Conservation (phyloP, 2,888 invertebrate genomes). For the Acrocera orbiculus region DNA sequence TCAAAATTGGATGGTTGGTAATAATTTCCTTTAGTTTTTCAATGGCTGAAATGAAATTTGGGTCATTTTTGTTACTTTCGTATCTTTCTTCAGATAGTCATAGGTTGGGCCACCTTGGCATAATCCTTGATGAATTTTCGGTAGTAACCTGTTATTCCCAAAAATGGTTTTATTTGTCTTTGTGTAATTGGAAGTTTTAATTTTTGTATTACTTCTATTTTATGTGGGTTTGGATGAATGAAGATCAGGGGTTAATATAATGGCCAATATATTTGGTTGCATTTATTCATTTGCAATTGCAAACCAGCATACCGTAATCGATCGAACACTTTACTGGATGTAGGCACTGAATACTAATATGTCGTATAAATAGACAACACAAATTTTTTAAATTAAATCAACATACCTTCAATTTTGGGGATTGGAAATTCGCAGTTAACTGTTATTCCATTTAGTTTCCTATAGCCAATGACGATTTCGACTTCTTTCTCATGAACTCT, state of each 20-base stretch:
- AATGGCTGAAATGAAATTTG: conserved; percentile 7
- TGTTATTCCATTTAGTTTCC: too few relatives aligned
- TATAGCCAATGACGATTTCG: too few relatives aligned
- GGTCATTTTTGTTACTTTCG: conserved; percentile 5
- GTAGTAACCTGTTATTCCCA: conserved; percentile 14
- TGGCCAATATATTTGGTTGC: conserved; percentile 11
- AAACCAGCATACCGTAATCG: not conserved
- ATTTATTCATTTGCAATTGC: conserved; percentile 8
- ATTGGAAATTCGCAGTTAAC: too few relatives aligned
- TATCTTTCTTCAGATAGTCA: conserved; percentile 9
- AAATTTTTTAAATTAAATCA: conserved; percentile 14
- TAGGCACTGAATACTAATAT: conserved; percentile 5
- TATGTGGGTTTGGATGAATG: conserved; percentile 15
- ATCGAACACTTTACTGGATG: conserved; percentile 15
- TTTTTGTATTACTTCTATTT: conserved; percentile 12
- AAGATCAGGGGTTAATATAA: too few relatives aligned
- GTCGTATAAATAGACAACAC: conserved; percentile 8
- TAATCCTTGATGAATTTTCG: conserved; percentile 14
- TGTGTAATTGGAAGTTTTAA: conserved; percentile 1
- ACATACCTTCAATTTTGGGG: too few relatives aligned
- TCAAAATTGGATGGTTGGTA: conserved; percentile 4
- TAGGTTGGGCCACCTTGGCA: conserved; percentile 10
- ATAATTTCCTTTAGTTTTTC: conserved; percentile 2
- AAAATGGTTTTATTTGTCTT: conserved; percentile 4
- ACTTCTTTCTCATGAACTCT: too few relatives aligned